Evolutionary conservation across 2,113 vertebrate species (phyloP).

Genomic region (Tetrax tetrax): DNA sequence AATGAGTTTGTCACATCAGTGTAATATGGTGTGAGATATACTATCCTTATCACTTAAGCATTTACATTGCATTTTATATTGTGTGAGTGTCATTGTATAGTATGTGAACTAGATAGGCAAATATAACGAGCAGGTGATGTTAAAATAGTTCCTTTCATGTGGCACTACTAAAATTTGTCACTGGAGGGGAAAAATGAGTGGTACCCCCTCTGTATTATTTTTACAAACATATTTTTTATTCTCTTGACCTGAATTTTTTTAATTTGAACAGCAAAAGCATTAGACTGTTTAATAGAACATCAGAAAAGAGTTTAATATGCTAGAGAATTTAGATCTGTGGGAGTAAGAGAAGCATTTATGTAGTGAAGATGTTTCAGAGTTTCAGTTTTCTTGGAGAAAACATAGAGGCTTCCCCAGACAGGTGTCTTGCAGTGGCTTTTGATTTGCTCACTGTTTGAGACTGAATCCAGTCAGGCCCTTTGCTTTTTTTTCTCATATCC

Average conservation of each 20-base stretch:
- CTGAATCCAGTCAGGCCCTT: neutral
- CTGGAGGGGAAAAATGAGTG: neutral
- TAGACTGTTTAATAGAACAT: neutral
- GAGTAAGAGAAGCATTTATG: neutral
- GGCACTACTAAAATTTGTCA: neutral
- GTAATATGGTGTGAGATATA: neutral
- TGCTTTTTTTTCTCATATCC: neutral
- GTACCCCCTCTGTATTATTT: neutral
- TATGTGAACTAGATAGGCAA: neutral
- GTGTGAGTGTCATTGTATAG: neutral
- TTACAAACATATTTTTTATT: neutral
- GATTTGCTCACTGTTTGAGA: neutral
- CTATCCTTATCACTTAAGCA: neutral
- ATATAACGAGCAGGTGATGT: neutral
- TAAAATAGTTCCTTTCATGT: neutral
- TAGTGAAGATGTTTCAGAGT: neutral
- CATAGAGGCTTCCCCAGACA: neutral
- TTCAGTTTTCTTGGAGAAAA: neutral
- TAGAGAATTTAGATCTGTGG: neutral
- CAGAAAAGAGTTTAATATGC: neutral
- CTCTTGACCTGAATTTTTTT: neutral
- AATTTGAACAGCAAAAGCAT: neutral
- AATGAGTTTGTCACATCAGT: neutral
- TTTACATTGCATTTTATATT: neutral
- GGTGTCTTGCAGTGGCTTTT: neutral